Percentiles rank a stretch among this genome's conserved stretches.
phyloP scores from a whole-genome alignment of 2,113 vertebrate genomes.

The Mohoua ochrocephala region DNA sequence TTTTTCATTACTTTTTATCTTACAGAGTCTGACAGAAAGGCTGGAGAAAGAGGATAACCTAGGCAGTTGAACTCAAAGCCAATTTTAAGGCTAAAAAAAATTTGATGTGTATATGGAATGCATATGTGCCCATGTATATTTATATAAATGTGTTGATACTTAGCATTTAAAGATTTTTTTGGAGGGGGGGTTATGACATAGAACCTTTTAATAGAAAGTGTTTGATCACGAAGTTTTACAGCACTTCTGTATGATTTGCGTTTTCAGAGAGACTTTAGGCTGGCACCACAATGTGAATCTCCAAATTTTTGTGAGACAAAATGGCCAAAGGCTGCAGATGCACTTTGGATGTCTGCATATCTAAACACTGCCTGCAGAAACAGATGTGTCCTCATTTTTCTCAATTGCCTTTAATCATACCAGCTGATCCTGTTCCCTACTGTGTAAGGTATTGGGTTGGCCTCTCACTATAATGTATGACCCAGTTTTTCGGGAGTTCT shows the following conservation, averaged over 20 bases:
- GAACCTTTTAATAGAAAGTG: not conserved
- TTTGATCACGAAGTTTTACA: not conserved
- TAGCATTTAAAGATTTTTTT: not conserved
- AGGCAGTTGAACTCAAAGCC: not conserved
- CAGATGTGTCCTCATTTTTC: not conserved
- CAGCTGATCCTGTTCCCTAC: not conserved
- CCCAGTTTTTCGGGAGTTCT: fast-evolving
- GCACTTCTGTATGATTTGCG: not conserved
- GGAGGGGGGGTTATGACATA: not conserved
- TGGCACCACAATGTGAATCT: not conserved
- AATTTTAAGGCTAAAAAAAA: not conserved
- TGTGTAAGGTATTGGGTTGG: not conserved
- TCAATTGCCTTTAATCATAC: not conserved
- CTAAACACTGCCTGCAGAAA: not conserved
- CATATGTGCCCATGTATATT: not conserved
- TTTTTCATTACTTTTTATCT: not conserved
- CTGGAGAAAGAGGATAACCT: not conserved
- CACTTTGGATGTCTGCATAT: not conserved
- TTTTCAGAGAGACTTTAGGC: not conserved
- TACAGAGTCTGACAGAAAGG: not conserved
- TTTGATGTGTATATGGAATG: not conserved
- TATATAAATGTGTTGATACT: not conserved
- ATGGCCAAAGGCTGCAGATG: not conserved
- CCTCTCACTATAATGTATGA: not conserved
- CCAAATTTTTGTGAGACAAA: not conserved